Evolutionary conservation across 2,113 vertebrate species (phyloP), one percentile per base, ranked within the genome.

Genomic region (Laterallus jamaicensis): DNA sequence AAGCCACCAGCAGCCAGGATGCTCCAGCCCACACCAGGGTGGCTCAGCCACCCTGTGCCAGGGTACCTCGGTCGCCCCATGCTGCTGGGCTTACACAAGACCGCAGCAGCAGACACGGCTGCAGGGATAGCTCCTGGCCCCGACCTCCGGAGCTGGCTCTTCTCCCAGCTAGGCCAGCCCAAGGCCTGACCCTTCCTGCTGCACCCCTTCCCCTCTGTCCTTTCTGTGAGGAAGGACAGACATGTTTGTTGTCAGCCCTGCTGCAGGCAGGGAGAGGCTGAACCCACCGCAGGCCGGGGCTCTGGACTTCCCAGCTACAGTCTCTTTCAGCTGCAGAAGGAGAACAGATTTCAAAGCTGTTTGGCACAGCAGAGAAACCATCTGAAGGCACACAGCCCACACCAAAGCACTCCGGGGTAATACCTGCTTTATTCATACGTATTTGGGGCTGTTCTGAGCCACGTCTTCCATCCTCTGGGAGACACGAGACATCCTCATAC

Each of bases 401-500:
- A 50, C 18, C 37, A 78, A 68, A 90, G n/a, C 0, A 1, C 26
- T 82, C 21, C 32, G 25, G 47, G 11, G 4, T 63, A 54, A 67
- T 3, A 11, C 8, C n/a, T 29, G 16, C 25, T 49, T 67, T 68
- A 32, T 35, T 4, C 7, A 49, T 54, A 31, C 25, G 26, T 14
- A 62, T n/a, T 32, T 52, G 54, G 44, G 76, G 29, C 55, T 62
- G 32, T 32, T 80, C 29, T 13, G 28, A 90, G 82, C 42, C 40
- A n/a, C 10, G 12, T 18, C 32, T 47, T 63, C 37, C 25, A 64
- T 44, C 42, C 20, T 47, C 6, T 14, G 6, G 31, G 44, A 79
- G 47, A 55, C 4, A 19, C 0, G 5, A 31, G 76, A 32, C 24
- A 3, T 12, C 35, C 66, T 44, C 1, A 0, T 26, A 28, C 0